A percentile compares a stretch with the other conserved stretches of the same genome.
phyloP scores from a whole-genome alignment of 1,140 invertebrate species.

The Aphidius ervi region DNA sequence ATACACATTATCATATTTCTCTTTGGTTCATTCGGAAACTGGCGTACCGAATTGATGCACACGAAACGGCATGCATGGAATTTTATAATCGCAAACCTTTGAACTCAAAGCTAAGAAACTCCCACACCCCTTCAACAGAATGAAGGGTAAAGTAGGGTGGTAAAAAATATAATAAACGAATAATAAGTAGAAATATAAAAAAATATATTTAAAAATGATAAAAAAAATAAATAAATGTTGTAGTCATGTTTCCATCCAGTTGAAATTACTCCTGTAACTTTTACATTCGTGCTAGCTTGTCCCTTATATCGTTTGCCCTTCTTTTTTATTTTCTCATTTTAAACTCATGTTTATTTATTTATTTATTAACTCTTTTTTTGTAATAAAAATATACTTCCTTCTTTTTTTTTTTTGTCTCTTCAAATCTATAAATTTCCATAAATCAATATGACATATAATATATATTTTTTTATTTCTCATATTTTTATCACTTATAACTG shows the following conservation, averaged over 20 bases:
- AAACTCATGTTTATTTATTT: neutral
- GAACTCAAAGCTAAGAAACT: slow-evolving; percentile 47
- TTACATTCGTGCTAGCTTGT: neutral
- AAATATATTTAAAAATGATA: too few species aligned
- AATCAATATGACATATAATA: too few species aligned
- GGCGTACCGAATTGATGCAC: slow-evolving; percentile 55
- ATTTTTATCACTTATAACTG: too few species aligned
- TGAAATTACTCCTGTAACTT: slow-evolving; percentile 27
- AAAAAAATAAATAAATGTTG: neutral
- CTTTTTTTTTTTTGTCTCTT: too few species aligned
- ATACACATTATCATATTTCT: neutral
- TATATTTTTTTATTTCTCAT: too few species aligned
- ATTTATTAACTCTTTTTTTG: too few species aligned
- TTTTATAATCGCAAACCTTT: slow-evolving; percentile 55
- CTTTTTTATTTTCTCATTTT: neutral
- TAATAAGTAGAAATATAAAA: too few species aligned
- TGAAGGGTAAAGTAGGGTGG: slow-evolving; percentile 1
- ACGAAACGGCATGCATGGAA: slow-evolving; percentile 53
- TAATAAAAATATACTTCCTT: too few species aligned
- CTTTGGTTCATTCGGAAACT: slow-evolving; percentile 36
- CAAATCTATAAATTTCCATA: too few species aligned
- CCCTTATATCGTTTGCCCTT: slow-evolving; percentile 3
- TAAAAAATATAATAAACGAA: too few species aligned
- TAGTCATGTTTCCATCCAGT: slow-evolving; percentile 22
- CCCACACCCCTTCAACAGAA: slow-evolving; percentile 40